phyloP scores from a whole-genome alignment of 2,113 vertebrate genomes.

The Entomyzon cyanotis region DNA sequence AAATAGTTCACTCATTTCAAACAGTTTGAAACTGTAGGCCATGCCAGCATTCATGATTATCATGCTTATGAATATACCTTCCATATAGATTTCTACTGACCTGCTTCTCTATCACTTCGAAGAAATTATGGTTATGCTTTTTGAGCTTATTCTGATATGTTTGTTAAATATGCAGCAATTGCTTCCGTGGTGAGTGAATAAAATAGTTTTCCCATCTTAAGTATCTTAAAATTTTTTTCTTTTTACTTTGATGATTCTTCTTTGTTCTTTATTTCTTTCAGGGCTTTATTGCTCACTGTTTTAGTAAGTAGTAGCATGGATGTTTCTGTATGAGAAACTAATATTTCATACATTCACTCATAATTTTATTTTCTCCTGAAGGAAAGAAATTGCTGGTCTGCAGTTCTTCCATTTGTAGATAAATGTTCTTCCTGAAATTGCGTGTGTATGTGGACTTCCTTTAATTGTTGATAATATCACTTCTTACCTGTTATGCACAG shows the following conservation, averaged over 20 bases:
- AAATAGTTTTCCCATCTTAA: neutral
- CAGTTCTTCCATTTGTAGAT: neutral
- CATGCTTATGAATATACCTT: neutral
- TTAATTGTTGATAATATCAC: neutral
- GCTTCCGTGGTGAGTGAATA: neutral
- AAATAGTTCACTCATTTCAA: neutral
- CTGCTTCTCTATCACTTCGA: neutral
- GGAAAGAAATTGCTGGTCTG: neutral
- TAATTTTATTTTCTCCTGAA: neutral
- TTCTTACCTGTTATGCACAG: neutral
- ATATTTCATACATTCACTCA: neutral
- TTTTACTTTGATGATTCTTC: neutral
- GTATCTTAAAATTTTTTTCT: neutral
- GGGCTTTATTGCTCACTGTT: neutral
- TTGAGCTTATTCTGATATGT: neutral
- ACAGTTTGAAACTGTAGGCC: neutral
- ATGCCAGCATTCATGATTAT: neutral
- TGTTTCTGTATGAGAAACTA: neutral
- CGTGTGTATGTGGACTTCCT: neutral
- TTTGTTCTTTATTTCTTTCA: neutral
- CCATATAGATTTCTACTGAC: neutral
- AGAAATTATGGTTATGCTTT: neutral
- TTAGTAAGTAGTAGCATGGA: neutral
- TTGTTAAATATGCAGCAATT: neutral
- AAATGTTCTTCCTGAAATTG: neutral